Conservation (phyloP, 1,140 invertebrate genomes). For the Parapsyche elsis region DNA sequence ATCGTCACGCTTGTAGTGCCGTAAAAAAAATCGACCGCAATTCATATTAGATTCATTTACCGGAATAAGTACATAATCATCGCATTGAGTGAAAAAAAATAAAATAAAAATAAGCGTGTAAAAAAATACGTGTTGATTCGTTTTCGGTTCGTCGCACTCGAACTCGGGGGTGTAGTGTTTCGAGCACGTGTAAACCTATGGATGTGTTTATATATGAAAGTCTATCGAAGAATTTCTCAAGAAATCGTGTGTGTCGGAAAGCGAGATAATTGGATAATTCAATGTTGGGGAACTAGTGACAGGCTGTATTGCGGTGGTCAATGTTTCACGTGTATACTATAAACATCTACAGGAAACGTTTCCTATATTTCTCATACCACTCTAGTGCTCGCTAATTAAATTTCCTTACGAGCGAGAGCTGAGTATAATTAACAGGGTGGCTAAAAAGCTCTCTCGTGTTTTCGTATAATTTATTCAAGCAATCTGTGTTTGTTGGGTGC, state of each 20-base stretch:
- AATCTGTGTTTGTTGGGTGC: neutral
- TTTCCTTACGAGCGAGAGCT: neutral
- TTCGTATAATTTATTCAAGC: slow-evolving; percentile 5
- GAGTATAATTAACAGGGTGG: slow-evolving; percentile 7
- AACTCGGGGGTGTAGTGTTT: neutral
- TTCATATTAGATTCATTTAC: neutral
- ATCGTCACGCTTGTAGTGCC: too few species aligned
- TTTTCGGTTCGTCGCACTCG: neutral
- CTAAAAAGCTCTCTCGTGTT: slow-evolving; percentile 13
- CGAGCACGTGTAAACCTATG: neutral
- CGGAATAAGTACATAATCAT: neutral
- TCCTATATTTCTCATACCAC: neutral
- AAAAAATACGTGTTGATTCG: slow-evolving; percentile 7
- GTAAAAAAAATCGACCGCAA: neutral
- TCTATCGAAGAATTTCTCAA: slow-evolving; percentile 4
- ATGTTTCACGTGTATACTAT: neutral
- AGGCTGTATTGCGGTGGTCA: slow-evolving; percentile 5
- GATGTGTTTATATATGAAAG: neutral
- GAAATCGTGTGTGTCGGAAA: slow-evolving; percentile 7
- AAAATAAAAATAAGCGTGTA: too few species aligned
- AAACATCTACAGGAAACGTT: neutral
- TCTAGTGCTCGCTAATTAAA: slow-evolving; percentile 19
- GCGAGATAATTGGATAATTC: slow-evolving; percentile 20
- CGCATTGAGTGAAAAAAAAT: neutral
- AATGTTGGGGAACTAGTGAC: slow-evolving; percentile 14